Base-by-base conservation (phyloP, 2,888 invertebrate species). In the Cryptops parisi region DNA sequence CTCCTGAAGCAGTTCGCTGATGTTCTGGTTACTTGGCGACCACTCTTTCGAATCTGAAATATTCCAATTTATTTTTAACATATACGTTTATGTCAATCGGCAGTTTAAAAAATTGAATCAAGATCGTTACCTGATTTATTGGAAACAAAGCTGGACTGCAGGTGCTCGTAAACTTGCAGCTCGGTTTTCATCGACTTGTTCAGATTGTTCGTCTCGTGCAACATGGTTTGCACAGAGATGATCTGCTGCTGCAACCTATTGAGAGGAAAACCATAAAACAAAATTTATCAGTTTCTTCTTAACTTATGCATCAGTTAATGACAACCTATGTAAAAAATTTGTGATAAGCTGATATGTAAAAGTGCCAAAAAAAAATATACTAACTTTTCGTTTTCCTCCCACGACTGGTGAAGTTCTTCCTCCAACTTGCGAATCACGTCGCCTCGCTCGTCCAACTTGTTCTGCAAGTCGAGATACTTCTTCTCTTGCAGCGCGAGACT, bases 161-260 rank as follows among this genome's bases (percentile, higher is more conserved):
- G 39, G 12, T 39, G 49, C 21, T 49, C 49, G 40, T 49, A 49
- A 4, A 49, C 38, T 3, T 33, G 4, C 22, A 49, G n/a, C 22
- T 49, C 49, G 12, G 49, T 49, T 19, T 49, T 49, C 39, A 49
- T 39, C 22, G 49, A 38, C 23, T 33, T 39, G 39, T 49, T 49
- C 22, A 49, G 23, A 39, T 49, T 25, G 6, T 3, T 39, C 4
- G 49, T 21, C 25, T 49, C 49, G 9, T 49, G 17, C 22, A 49
- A 39, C 9, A 9, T 19, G 6, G 46, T 22, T 24, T 46, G 17
- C 9, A 9, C 15, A 5, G 22, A 19, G 6, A 46, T 9, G 9
- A 12, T 6, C 19, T 46, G 22, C 46, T 12, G 17, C 22, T 46
- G 46, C 19, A 46, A 46, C 46, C 46, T 46, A n/a, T n/a, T n/a